A percentile compares a stretch with the other conserved stretches of the same genome.
Conservation (phyloP, 2,797 vertebrate genomes). For the Acanthurus leucopareius region DNA sequence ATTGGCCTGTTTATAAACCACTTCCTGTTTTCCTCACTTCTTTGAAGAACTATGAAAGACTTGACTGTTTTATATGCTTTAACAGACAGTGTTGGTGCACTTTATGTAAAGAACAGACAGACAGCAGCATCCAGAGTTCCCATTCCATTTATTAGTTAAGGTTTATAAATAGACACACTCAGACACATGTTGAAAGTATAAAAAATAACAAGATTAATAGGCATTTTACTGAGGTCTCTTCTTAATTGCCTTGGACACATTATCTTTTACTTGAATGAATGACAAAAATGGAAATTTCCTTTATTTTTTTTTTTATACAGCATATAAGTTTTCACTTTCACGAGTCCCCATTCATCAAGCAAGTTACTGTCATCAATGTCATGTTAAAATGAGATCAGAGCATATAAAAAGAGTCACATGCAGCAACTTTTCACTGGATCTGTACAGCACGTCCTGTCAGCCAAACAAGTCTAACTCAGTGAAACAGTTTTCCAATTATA, state of each 20-base stretch:
- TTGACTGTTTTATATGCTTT: not conserved
- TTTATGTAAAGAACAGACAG: conserved; percentile 18
- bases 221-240: conserved; percentile 80
- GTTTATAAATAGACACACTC: conserved; percentile 85
- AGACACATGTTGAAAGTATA: conserved; percentile 81
- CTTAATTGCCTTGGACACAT: conserved; percentile 66
- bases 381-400: conserved; percentile 71
- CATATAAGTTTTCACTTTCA: conserved; percentile 77
- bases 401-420: conserved; percentile 83
- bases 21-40: not conserved
- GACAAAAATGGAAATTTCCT: conserved; percentile 74
- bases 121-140: conserved; percentile 58
- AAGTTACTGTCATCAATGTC: conserved; percentile 74
- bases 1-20: not conserved
- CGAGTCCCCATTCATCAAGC: conserved; percentile 80
- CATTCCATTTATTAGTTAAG: conserved; percentile 85
- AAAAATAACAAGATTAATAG: conserved; percentile 83
- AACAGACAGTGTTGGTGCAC: not conserved
- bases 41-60: not conserved
- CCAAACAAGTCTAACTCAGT: conserved; percentile 37
- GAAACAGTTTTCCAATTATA: conserved; percentile 41
- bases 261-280: conserved; percentile 68
- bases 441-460: conserved; percentile 70
- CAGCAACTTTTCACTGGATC: conserved; percentile 69
- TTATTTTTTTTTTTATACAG: conserved; percentile 60